A percentile compares a stretch with the other conserved stretches of the same genome.
Evolutionary conservation across 2,113 vertebrate species (phyloP).

Genomic region (Sander vitreus): DNA sequence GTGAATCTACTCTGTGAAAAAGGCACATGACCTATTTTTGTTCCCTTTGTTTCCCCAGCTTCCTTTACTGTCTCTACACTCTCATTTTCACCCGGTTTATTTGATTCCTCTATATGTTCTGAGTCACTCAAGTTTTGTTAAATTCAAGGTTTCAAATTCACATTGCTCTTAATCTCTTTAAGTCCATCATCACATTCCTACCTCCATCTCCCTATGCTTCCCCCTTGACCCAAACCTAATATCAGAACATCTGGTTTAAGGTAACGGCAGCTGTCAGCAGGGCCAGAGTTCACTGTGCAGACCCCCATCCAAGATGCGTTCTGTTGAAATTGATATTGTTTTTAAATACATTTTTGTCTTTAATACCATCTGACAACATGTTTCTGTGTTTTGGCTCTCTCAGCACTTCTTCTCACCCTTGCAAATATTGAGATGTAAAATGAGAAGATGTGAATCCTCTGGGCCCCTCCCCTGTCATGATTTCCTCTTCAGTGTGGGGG

Average conservation of each 20-base stretch:
- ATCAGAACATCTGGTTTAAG: conserved; percentile 74
- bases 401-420: conserved; percentile 43
- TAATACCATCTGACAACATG: conserved; percentile 49
- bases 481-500: conserved; percentile 52
- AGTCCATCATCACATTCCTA: conserved; percentile 40
- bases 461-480: conserved; percentile 43
- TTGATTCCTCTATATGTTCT: conserved; percentile 11
- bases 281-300: conserved; percentile 38
- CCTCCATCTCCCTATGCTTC: conserved; percentile 36
- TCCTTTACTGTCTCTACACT: background rate
- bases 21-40: conserved; percentile 36
- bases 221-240: conserved; percentile 62
- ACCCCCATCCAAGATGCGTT: conserved; percentile 37
- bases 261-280: conserved; percentile 55
- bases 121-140: conserved; percentile 50
- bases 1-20: conserved; percentile 30
- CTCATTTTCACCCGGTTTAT: conserved; percentile 17
- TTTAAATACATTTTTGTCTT: conserved; percentile 64
- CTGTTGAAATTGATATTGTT: conserved; percentile 58
- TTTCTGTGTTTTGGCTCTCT: conserved; percentile 62
- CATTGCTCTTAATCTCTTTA: conserved; percentile 22
- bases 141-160: conserved; percentile 37
- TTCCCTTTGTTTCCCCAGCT: conserved; percentile 33
- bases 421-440: conserved; percentile 60
- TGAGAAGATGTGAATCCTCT: conserved; percentile 48